A percentile compares a stretch with the other conserved stretches of the same genome.
Evolutionary conservation across 1,140 invertebrate genomes (phyloP).

Genomic region (Idris sp.): DNA sequence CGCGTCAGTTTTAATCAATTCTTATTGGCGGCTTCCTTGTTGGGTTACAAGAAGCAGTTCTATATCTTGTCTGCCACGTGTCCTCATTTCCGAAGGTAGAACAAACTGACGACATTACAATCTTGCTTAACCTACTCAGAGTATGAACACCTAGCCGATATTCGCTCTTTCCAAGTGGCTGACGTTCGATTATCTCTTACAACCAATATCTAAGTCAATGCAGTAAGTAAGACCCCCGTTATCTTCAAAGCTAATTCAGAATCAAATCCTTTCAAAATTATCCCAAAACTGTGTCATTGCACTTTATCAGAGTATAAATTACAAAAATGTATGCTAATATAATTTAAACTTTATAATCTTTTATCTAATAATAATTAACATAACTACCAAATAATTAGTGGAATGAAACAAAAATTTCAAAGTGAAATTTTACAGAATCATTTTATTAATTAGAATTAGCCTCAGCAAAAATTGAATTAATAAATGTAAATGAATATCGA

Average conservation of each 20-base stretch:
- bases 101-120: constrained; percentile 55
- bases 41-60: constrained; percentile 37
- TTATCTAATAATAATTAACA: too few relatives aligned
- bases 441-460: too few relatives aligned
- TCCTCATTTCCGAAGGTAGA: constrained; percentile 55
- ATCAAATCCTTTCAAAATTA: constrained; percentile 19
- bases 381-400: too few relatives aligned
- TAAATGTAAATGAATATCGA: too few relatives aligned
- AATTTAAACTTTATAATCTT: too few relatives aligned
- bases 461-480: too few relatives aligned
- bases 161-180: constrained; percentile 42
- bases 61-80: constrained; percentile 50
- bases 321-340: too few relatives aligned
- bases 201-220: constrained; percentile 38
- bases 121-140: constrained; percentile 62
- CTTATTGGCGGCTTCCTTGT: constrained; percentile 43
- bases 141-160: constrained; percentile 35
- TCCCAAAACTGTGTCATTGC: constrained; percentile 19
- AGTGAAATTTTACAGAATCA: too few relatives aligned
- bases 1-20: constrained; percentile 45
- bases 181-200: constrained; percentile 30
- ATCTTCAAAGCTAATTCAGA: constrained; percentile 27
- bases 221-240: constrained; percentile 30
- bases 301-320: too few relatives aligned
- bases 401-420: too few relatives aligned